phyloP scores from a whole-genome alignment of 2,113 vertebrate species.

The Lepus europaeus region DNA sequence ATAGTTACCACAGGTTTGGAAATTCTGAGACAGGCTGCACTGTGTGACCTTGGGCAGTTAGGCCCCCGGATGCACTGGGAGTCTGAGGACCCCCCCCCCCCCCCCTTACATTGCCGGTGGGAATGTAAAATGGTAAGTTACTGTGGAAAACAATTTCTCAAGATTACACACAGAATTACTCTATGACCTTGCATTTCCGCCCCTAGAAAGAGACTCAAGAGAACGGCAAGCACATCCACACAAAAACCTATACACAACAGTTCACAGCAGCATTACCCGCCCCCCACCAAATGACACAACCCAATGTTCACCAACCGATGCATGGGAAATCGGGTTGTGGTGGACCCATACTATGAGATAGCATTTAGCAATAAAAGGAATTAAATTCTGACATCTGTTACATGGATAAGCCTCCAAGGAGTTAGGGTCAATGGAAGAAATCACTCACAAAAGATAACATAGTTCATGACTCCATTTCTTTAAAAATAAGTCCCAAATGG shows the following conservation, averaged over 20 bases:
- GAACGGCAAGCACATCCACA: not conserved
- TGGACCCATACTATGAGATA: not conserved
- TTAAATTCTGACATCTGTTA: not conserved
- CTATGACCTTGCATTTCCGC: not conserved
- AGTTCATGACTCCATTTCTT: not conserved
- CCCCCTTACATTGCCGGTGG: not conserved
- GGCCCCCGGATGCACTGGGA: not conserved
- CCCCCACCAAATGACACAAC: not conserved
- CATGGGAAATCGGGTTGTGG: not conserved
- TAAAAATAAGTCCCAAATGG: not conserved
- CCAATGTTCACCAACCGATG: not conserved
- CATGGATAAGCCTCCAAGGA: not conserved
- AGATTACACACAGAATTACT: not conserved
- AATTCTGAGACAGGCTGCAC: not conserved
- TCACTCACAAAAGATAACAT: not conserved
- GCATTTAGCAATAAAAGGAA: not conserved
- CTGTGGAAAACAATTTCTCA: conserved; percentile 2
- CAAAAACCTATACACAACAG: not conserved
- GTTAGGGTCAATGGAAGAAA: not conserved
- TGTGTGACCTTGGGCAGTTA: conserved; percentile 7
- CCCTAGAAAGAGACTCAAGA: not conserved
- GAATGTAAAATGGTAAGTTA: not conserved
- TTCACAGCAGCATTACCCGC: not conserved
- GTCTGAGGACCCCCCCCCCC: not conserved
- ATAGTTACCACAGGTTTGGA: not conserved